phyloP scores from a whole-genome alignment of 2,113 vertebrate genomes.

The Tringa solitaria region DNA sequence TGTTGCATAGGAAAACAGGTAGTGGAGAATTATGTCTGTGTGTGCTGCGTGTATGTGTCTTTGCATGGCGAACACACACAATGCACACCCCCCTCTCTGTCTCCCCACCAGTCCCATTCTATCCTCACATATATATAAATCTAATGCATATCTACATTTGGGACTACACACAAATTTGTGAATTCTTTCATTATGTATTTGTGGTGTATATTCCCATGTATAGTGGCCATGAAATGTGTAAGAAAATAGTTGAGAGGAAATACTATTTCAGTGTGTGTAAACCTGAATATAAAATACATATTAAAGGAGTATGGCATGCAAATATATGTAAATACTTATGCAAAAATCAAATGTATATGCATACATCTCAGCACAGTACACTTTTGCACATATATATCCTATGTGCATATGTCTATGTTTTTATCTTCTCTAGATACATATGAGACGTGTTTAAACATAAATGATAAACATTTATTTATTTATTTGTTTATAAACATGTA shows the following conservation, averaged over 20 bases:
- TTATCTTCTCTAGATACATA: neutral
- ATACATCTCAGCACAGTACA: neutral
- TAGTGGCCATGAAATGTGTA: neutral
- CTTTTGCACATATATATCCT: neutral
- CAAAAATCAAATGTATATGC: neutral
- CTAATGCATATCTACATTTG: neutral
- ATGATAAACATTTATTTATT: neutral
- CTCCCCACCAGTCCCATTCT: neutral
- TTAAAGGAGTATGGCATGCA: neutral
- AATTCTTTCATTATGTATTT: neutral
- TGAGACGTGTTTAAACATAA: neutral
- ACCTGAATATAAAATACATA: neutral
- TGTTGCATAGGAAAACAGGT: constrained; percentile 48
- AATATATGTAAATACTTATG: neutral
- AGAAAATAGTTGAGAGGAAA: neutral
- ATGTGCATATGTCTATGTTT: neutral
- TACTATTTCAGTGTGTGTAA: neutral
- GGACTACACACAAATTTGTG: neutral
- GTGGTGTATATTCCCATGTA: neutral
- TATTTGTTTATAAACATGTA: neutral
- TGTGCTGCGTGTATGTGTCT: rapidly evolving
- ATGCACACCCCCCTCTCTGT: rapidly evolving
- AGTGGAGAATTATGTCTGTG: neutral
- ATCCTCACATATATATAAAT: neutral
- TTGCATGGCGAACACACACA: neutral